Evolutionary conservation across 1,140 invertebrate species (phyloP).

Genomic region (Eriosoma lanigerum): DNA sequence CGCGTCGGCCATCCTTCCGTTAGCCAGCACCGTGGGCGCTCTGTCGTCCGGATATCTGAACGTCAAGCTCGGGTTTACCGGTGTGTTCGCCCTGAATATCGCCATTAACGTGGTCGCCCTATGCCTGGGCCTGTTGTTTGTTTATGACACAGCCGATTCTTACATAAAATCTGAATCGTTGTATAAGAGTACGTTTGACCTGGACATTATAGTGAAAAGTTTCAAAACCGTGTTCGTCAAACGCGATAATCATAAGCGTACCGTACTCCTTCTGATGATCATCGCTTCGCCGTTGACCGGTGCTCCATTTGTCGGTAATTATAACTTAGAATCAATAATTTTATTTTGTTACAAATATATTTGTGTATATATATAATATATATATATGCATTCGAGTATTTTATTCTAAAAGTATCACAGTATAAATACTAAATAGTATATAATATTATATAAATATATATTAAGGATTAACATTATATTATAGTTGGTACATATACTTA

Average conservation of each 20-base stretch:
- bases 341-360: too few relatives aligned
- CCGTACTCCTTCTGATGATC: constrained; percentile 17
- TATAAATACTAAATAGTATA: too few relatives aligned
- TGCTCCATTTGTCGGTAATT: constrained; percentile 16
- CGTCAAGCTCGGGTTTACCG: neutral
- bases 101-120: neutral
- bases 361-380: too few relatives aligned
- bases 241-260: neutral
- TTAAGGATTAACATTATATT: too few relatives aligned
- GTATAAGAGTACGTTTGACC: constrained; percentile 19
- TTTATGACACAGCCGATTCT: constrained; percentile 1
- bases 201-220: neutral
- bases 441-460: too few relatives aligned
- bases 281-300: constrained; percentile 21
- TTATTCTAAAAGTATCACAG: too few relatives aligned
- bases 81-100: constrained; percentile 3
- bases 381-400: too few relatives aligned
- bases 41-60: constrained; percentile 16
- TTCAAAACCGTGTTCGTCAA: neutral
- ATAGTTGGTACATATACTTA: too few relatives aligned
- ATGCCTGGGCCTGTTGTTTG: neutral
- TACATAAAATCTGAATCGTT: neutral
- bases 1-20: neutral
- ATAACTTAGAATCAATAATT: too few relatives aligned
- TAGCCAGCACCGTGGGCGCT: neutral